These are phyloP conservation scores for Tigriopus japonicus DNA, from an alignment of 1,140 invertebrate genomes.

Conservation along the genomic window DNA sequence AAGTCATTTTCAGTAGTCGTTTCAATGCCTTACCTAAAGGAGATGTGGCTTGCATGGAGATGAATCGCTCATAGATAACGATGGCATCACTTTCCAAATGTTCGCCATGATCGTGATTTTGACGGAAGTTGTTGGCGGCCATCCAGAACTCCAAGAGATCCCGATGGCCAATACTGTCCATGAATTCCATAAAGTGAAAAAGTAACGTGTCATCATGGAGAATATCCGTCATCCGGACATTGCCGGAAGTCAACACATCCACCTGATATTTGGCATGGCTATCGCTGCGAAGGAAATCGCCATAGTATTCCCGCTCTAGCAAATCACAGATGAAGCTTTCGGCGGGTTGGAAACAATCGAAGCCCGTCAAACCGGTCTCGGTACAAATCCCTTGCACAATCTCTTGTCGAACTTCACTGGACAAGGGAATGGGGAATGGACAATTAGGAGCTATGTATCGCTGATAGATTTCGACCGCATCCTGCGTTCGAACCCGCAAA, in stretches of 20 bases:
- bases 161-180: neutral
- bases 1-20: too few relatives aligned
- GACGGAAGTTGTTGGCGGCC: neutral
- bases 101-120: neutral
- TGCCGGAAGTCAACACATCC: neutral
- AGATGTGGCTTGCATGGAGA: slow-evolving; percentile 1
- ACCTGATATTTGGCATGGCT: neutral
- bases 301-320: neutral
- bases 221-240: neutral
- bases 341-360: neutral
- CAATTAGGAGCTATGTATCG: neutral
- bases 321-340: neutral
- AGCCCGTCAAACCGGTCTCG: neutral
- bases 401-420: neutral
- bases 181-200: slow-evolving; percentile 1
- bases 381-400: slow-evolving; percentile 3
- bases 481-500: neutral
- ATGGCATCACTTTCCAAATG: neutral
- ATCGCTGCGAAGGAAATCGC: neutral
- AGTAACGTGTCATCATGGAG: neutral
- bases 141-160: neutral
- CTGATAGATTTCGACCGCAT: slow-evolving; percentile 1
- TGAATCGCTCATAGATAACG: neutral
- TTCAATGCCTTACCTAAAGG: neutral
- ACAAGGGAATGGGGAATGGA: neutral